phyloP scores from a whole-genome alignment of 2,888 invertebrate genomes.

The Fabriciana adippe region DNA sequence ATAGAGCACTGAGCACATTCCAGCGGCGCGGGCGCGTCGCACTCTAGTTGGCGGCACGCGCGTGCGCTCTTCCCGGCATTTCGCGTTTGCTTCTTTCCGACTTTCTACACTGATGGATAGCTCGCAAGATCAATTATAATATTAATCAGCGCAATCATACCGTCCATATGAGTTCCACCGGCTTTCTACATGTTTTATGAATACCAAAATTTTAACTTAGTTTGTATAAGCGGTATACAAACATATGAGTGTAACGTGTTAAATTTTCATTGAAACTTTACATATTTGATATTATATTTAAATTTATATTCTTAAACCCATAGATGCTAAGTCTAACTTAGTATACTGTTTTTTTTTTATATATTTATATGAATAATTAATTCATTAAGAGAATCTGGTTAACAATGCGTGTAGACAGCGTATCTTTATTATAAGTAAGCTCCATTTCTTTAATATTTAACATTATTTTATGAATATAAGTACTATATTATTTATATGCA shows the following conservation, averaged over 20 bases:
- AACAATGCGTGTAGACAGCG: too few species aligned
- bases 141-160: conserved; percentile 79
- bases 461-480: too few species aligned
- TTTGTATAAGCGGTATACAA: background rate
- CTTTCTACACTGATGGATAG: conserved; percentile 80
- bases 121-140: conserved; percentile 78
- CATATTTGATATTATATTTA: too few species aligned
- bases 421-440: too few species aligned
- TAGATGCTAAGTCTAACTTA: background rate
- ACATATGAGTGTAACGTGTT: too few species aligned
- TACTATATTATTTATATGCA: too few species aligned
- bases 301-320: background rate
- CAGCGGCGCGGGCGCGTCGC: conserved; percentile 59
- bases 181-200: conserved; percentile 59
- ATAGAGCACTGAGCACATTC: conserved; percentile 53
- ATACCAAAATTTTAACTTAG: conserved; percentile 6
- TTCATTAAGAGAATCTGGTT: too few species aligned
- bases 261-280: too few species aligned
- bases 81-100: conserved; percentile 66
- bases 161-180: conserved; percentile 67
- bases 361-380: too few species aligned
- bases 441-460: too few species aligned
- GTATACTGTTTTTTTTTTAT: too few species aligned
- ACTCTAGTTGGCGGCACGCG: conserved; percentile 72
- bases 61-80: conserved; percentile 53